Evolutionary conservation across 2,888 invertebrate genomes (phyloP).

Genomic region (Chloroclystis v-ata): DNA sequence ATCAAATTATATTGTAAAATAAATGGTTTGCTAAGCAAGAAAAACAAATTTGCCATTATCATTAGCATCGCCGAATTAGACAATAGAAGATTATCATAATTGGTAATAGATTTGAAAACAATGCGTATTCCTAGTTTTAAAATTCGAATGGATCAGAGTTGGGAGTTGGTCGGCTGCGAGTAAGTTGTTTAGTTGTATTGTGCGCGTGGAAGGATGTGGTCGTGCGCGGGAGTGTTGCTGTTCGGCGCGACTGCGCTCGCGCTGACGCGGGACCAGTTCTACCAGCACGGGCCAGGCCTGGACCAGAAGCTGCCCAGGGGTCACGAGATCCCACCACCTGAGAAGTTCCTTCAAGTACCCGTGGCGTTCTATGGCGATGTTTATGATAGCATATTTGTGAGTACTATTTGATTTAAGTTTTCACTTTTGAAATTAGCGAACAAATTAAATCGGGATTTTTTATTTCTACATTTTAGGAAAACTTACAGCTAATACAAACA

Average conservation of each 20-base stretch:
- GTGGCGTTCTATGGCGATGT: constrained; percentile 87
- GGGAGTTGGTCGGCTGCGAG: background rate
- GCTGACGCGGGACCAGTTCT: constrained; percentile 77
- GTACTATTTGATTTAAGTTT: constrained; percentile 61
- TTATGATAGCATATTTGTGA: constrained; percentile 89
- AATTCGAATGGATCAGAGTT: constrained; percentile 14
- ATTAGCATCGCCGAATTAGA: too few relatives aligned
- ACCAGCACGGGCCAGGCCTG: constrained; percentile 77
- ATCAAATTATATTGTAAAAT: background rate
- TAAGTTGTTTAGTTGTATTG: constrained; percentile 41
- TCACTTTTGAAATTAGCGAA: too few relatives aligned
- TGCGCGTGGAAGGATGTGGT: constrained; percentile 55
- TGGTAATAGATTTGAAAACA: too few relatives aligned
- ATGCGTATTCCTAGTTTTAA: constrained; percentile 7
- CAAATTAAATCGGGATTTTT: too few relatives aligned
- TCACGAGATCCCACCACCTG: constrained; percentile 81
- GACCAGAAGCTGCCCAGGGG: constrained; percentile 76
- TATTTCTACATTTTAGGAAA: too few relatives aligned
- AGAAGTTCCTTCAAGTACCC: constrained; percentile 82
- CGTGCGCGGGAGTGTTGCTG: constrained; percentile 58
- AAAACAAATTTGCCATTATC: too few relatives aligned
- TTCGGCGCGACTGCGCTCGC: constrained; percentile 53
- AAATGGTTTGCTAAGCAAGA: background rate
- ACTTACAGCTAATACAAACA: too few relatives aligned
- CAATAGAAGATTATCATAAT: too few relatives aligned